These are phyloP conservation scores for Drosophila bocqueti DNA, from an alignment of 1,140 invertebrate genomes.

Conservation along the genomic window DNA sequence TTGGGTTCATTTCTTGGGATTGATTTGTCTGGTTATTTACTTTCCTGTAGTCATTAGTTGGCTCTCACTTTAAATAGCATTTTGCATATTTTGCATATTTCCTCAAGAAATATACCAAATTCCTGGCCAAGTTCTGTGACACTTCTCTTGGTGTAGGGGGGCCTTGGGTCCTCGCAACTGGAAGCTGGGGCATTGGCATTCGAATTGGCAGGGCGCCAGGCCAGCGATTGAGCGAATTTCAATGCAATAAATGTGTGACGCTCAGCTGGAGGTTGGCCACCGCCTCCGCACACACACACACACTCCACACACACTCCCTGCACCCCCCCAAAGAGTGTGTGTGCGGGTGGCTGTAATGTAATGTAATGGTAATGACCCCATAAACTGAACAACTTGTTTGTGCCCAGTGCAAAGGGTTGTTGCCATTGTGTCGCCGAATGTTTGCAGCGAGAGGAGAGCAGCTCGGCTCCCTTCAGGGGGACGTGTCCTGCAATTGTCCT, in stretches of 20 bases:
- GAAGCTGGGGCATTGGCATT: slow-evolving; percentile 32
- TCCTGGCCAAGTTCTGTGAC: neutral
- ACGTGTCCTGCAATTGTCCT: slow-evolving; percentile 34
- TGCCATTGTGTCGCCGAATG: slow-evolving; percentile 68
- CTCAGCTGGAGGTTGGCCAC: slow-evolving; percentile 49
- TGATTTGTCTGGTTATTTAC: neutral
- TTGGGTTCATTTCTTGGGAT: neutral
- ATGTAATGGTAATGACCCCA: slow-evolving; percentile 83
- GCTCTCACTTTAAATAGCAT: neutral
- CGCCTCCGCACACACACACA: neutral
- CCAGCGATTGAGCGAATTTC: slow-evolving; percentile 81
- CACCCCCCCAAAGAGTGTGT: slow-evolving; percentile 4
- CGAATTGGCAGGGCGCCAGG: slow-evolving; percentile 70
- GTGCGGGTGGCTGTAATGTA: slow-evolving; percentile 56
- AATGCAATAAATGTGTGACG: slow-evolving; percentile 76
- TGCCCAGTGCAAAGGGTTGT: slow-evolving; percentile 72
- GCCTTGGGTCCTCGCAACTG: slow-evolving; percentile 16
- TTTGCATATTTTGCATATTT: neutral
- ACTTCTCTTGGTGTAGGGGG: slow-evolving; percentile 11
- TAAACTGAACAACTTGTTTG: slow-evolving; percentile 83
- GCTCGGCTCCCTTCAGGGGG: neutral
- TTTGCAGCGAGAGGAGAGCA: slow-evolving; percentile 20
- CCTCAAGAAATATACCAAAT: neutral
- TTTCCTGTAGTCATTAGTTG: too few species aligned
- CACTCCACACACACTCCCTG: too few species aligned